Conservation (phyloP, 2,888 invertebrate genomes). For the Lissocephala sabroskyi region DNA sequence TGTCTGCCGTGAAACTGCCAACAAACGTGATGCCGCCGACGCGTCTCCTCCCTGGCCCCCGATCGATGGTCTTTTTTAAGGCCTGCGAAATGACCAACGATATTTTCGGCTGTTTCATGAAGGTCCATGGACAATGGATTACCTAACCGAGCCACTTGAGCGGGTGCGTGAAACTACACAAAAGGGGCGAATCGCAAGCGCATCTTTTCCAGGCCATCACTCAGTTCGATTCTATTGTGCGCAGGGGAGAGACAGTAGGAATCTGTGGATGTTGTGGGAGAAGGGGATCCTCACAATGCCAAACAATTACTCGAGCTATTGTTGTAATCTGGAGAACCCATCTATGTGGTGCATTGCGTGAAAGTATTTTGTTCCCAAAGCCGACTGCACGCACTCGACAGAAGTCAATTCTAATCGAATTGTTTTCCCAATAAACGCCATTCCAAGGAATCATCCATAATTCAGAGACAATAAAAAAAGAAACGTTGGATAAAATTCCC, state of each 20-base stretch:
- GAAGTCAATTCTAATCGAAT: constrained; percentile 69
- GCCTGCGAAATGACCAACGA: constrained; percentile 56
- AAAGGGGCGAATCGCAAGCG: constrained; percentile 53
- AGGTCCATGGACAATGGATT: constrained; percentile 61
- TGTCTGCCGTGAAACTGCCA: constrained; percentile 21
- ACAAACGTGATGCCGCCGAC: constrained; percentile 8
- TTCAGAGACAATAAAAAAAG: constrained; percentile 11
- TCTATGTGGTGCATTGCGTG: constrained; percentile 32
- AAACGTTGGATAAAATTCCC: constrained; percentile 11
- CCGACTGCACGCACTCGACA: constrained; percentile 50
- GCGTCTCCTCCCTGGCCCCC: no score
- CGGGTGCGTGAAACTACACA: constrained; percentile 51
- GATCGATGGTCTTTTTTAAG: no score
- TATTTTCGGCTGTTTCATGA: no score
- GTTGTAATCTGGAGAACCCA: constrained; percentile 35
- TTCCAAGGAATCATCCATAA: constrained; percentile 10
- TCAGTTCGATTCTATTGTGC: no score
- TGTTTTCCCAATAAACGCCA: constrained; percentile 56
- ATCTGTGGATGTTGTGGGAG: no score
- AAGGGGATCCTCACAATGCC: constrained; percentile 50
- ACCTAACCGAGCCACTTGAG: constrained; percentile 65
- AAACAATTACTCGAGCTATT: constrained; percentile 56
- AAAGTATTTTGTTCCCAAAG: constrained; percentile 34
- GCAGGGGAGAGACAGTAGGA: no score
- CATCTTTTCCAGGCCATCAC: constrained; percentile 17